Conservation (phyloP, 2,888 invertebrate genomes). For the Leptarthrus brevirostris region DNA sequence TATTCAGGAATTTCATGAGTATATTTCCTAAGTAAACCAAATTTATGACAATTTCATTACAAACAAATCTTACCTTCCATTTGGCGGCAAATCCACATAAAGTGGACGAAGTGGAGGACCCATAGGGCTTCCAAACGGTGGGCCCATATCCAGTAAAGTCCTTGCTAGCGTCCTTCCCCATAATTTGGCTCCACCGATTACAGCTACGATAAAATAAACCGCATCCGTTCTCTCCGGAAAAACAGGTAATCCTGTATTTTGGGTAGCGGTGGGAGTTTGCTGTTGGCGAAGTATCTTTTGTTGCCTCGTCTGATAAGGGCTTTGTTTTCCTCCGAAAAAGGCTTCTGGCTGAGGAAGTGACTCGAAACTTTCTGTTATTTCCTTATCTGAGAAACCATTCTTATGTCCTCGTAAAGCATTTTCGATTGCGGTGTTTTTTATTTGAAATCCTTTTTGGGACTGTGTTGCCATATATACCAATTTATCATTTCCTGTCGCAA, state of each 20-base stretch:
- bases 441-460: neutral
- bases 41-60: slow-evolving; percentile 1
- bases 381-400: neutral
- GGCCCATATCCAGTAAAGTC: slow-evolving; percentile 59
- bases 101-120: slow-evolving; percentile 59
- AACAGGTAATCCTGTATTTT: slow-evolving; percentile 54
- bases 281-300: slow-evolving; percentile 27
- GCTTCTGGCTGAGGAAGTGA: slow-evolving; percentile 23
- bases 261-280: slow-evolving; percentile 27
- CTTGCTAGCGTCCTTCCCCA: slow-evolving; percentile 58
- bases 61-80: slow-evolving; percentile 57
- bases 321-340: neutral
- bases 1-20: too few species aligned
- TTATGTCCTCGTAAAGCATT: slow-evolving; percentile 2
- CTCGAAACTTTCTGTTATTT: slow-evolving; percentile 17
- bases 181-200: slow-evolving; percentile 59
- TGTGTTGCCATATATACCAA: slow-evolving; percentile 27
- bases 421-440: slow-evolving; percentile 4
- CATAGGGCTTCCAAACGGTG: slow-evolving; percentile 58
- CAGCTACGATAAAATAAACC: slow-evolving; percentile 59
- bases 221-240: slow-evolving; percentile 58
- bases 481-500: slow-evolving; percentile 15
- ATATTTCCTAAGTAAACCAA: neutral
- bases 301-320: neutral
- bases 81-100: slow-evolving; percentile 58